Evolutionary conservation across 1,140 invertebrate species (phyloP).

Genomic region (Daktulosphaira vitifoliae): DNA sequence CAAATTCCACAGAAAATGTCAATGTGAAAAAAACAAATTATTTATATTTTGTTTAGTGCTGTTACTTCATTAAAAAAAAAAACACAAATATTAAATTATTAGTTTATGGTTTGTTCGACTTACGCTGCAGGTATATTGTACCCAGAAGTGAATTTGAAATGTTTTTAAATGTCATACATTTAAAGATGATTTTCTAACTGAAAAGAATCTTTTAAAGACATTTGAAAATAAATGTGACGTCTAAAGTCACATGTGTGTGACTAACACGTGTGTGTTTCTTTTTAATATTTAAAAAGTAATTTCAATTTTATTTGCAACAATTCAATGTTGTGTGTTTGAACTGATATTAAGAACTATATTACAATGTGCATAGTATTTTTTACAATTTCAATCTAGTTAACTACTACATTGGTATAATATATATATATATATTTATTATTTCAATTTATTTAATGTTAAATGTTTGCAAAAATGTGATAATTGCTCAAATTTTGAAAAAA

Average conservation of each 20-base stretch:
- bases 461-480: slow-evolving; percentile 27
- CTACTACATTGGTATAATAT: not conserved
- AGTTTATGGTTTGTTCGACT: no score
- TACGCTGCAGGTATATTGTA: no score
- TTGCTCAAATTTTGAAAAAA: slow-evolving; percentile 16
- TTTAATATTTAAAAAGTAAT: not conserved
- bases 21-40: no score
- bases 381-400: slow-evolving; percentile 11
- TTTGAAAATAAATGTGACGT: no score
- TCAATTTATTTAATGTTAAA: slow-evolving; percentile 8
- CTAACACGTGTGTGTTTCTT: not conserved
- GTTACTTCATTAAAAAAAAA: no score
- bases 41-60: no score
- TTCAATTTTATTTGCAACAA: slow-evolving; percentile 3
- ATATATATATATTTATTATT: slow-evolving; percentile 27
- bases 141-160: no score
- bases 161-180: slow-evolving; percentile 2
- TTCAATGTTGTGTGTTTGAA: slow-evolving; percentile 25
- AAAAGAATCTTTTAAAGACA: not conserved
- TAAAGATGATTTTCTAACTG: not conserved
- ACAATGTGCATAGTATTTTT: not conserved
- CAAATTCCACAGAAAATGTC: no score
- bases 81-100: no score
- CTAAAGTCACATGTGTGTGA: not conserved
- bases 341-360: slow-evolving; percentile 19